phyloP scores from a whole-genome alignment of 2,113 vertebrate genomes.

The Pica pica region DNA sequence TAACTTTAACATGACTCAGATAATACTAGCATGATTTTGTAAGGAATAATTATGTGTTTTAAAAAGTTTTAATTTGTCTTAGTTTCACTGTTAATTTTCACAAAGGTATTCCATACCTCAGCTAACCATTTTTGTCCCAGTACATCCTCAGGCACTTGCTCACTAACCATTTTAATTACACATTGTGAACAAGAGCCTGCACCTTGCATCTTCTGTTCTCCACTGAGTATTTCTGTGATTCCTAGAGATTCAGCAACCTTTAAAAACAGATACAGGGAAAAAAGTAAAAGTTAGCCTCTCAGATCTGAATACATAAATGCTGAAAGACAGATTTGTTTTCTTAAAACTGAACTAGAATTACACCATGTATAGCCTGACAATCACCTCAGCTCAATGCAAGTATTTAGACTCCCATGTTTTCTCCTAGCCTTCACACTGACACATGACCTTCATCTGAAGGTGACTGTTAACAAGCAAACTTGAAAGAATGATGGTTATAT shows the following conservation, averaged over 20 bases:
- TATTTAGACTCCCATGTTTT: not conserved
- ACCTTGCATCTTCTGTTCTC: not conserved
- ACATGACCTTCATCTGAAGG: not conserved
- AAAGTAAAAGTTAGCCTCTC: not conserved
- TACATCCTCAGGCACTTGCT: not conserved
- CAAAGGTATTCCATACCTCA: conserved; percentile 52
- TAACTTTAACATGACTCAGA: not conserved
- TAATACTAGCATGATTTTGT: not conserved
- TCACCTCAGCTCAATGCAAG: not conserved
- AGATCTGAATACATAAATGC: not conserved
- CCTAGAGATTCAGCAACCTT: conserved; percentile 77
- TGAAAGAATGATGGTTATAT: not conserved
- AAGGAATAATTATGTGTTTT: not conserved
- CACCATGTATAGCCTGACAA: not conserved
- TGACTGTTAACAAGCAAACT: not conserved
- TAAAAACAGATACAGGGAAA: not conserved
- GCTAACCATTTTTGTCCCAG: conserved; percentile 24
- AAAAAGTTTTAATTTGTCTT: not conserved
- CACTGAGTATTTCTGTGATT: conserved; percentile 57
- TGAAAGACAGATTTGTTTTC: not conserved
- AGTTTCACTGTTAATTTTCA: not conserved
- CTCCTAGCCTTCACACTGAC: not conserved
- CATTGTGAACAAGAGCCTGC: not conserved
- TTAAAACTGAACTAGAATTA: not conserved
- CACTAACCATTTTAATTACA: not conserved